These are phyloP conservation scores for Poeciliopsis presidionis DNA, from an alignment of 2,797 vertebrate genomes.

Conservation along the genomic window DNA sequence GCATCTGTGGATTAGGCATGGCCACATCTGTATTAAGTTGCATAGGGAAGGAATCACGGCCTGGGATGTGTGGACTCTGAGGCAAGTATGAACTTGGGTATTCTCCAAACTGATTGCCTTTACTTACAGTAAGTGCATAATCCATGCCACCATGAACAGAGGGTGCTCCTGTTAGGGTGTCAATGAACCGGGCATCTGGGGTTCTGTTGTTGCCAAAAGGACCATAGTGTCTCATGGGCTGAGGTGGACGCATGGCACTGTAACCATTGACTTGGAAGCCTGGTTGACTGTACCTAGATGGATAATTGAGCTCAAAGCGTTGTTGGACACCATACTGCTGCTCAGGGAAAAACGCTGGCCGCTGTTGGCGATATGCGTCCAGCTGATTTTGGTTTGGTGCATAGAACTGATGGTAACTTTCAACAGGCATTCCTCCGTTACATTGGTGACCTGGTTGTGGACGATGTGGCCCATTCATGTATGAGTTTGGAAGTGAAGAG, in stretches of 20 bases:
- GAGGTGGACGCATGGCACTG: slow-evolving; percentile 81
- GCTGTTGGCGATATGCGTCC: slow-evolving; percentile 88
- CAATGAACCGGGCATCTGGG: slow-evolving; percentile 82
- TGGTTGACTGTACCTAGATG: slow-evolving; percentile 84
- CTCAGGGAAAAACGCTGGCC: slow-evolving; percentile 86
- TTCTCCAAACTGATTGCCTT: slow-evolving; percentile 82
- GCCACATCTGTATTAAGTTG: slow-evolving; percentile 86
- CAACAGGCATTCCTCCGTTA: slow-evolving; percentile 87
- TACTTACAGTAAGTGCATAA: slow-evolving; percentile 80
- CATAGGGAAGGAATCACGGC: slow-evolving; percentile 84
- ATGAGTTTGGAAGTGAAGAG: slow-evolving; percentile 83
- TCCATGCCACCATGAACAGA: slow-evolving; percentile 79
- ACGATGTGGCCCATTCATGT: slow-evolving; percentile 87
- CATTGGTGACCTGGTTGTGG: slow-evolving; percentile 89
- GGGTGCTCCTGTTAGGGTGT: slow-evolving; percentile 81
- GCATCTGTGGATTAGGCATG: slow-evolving; percentile 65
- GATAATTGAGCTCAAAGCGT: slow-evolving; percentile 86
- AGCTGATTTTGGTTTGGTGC: slow-evolving; percentile 87
- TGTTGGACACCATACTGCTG: slow-evolving; percentile 87
- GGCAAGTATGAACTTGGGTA: slow-evolving; percentile 81
- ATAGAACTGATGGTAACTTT: slow-evolving; percentile 87
- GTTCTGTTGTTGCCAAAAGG: slow-evolving; percentile 80
- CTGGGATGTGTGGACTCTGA: slow-evolving; percentile 76
- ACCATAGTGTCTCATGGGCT: slow-evolving; percentile 82
- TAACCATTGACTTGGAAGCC: slow-evolving; percentile 88